Percentiles rank a stretch among this genome's conserved stretches.
phyloP scores from a whole-genome alignment of 2,888 invertebrate genomes.

The Campaea margaritaria region DNA sequence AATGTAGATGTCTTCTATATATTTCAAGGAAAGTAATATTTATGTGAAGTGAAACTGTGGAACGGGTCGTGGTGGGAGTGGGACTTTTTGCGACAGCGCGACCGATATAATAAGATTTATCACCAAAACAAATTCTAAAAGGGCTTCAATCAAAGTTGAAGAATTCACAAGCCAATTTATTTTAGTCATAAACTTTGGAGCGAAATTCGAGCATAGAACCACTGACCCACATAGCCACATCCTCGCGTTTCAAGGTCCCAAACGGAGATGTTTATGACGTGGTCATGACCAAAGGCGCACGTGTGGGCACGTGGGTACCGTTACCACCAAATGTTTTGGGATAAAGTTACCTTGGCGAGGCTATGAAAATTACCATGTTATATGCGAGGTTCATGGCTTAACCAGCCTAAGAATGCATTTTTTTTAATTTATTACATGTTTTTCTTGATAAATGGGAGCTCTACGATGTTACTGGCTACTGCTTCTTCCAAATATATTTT shows the following conservation, averaged over 20 bases:
- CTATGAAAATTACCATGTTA: conserved; percentile 8
- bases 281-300: conserved; percentile 58
- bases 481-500: no score
- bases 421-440: background rate
- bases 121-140: no score
- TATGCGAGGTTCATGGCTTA: conserved; percentile 20
- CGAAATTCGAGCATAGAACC: conserved; percentile 6
- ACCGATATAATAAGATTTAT: no score
- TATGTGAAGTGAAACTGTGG: no score
- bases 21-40: no score
- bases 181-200: background rate
- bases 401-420: conserved; percentile 9
- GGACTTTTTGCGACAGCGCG: no score
- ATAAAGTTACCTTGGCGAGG: conserved; percentile 30
- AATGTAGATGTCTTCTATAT: no score
- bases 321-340: conserved; percentile 49
- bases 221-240: conserved; percentile 18
- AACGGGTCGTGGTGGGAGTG: no score
- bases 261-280: conserved; percentile 50
- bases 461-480: no score
- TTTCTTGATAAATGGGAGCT: background rate
- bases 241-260: conserved; percentile 32
- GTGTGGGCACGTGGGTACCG: conserved; percentile 74
- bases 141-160: no score
- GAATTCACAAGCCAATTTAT: no score